Evolutionary conservation across 2,113 vertebrate genomes (phyloP), one percentile per base, ranked within the genome.

Genomic region (Podarcis muralis): DNA sequence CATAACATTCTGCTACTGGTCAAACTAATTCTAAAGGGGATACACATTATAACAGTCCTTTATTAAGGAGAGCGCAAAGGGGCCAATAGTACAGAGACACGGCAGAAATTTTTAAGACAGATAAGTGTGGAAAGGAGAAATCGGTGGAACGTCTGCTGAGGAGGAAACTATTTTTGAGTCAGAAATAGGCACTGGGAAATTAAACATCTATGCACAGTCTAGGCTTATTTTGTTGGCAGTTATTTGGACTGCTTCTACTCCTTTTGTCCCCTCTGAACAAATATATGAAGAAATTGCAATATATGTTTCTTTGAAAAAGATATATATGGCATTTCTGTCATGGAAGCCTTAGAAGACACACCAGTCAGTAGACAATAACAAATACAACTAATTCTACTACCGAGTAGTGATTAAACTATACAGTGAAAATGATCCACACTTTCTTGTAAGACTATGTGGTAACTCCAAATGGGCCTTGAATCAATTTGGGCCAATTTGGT

Each of bases 1-100:
- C 89, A 91, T 93, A 95, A 88, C 84, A 87, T 87, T 85, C 35
- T 92, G 79, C 86, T 93, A 86, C 40, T 93, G 94, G 89, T 83
- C 96, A 96, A 90, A 79, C 72, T 81, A 92, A 92, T 92, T 93
- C 88, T 89, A 91, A 93, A 93, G 84, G 69, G 81, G 90, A 92
- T 88, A 94, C 88, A 89, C 81, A 88, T 88, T 90, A 90, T 86
- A 78, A 85, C 35, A 87, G 87, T 89, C 59, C 89, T 92, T 92
- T 89, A 78, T 89, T 92, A 94, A 90, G 87, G 87, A 95, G 82
- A 90, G 25, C 4, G 81, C 35, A 15, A 88, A 89, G 83, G 85
- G 0, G 0, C 15, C 12, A 1, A 48, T 85, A 93, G 66, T 68
- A 86, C 69, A 69, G 43, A 71, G 86, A 8, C 69, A 27, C 12